Conservation (phyloP, 2,888 invertebrate species). For the Phlogophora meticulosa region DNA sequence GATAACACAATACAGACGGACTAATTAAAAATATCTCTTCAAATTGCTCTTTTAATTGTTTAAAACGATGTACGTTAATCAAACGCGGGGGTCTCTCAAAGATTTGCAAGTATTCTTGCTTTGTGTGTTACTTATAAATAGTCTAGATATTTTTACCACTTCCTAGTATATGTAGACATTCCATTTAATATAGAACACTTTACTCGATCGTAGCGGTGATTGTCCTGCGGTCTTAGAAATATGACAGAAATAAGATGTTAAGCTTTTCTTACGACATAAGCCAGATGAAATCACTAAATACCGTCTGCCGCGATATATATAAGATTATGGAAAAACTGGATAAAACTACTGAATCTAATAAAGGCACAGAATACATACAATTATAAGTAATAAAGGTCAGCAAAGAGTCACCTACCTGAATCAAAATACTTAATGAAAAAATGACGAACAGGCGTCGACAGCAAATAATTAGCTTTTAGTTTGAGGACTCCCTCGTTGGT, state of each 20-base stretch:
- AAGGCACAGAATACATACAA: too few relatives aligned
- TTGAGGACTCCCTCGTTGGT: too few relatives aligned
- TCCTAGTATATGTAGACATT: conserved; percentile 39
- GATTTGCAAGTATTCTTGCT: conserved; percentile 57
- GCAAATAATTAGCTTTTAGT: background rate
- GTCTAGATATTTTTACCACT: conserved; percentile 42
- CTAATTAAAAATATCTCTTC: conserved; percentile 59
- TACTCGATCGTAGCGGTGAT: conserved; percentile 12
- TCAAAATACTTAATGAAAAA: background rate
- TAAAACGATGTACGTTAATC: conserved; percentile 64
- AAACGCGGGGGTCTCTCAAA: conserved; percentile 45
- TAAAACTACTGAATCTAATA: background rate
- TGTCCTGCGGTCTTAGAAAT: conserved; percentile 16
- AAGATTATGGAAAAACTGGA: background rate
- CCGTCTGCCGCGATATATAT: background rate
- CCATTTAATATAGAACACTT: conserved; percentile 38
- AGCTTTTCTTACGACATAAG: background rate
- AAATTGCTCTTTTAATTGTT: conserved; percentile 68
- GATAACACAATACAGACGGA: conserved; percentile 52
- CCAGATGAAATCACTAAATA: conserved; percentile 13
- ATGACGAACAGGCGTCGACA: background rate
- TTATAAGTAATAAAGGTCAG: background rate
- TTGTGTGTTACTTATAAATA: conserved; percentile 49
- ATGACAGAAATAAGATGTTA: conserved; percentile 17
- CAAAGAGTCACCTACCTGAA: background rate